Evolutionary conservation across 2,113 vertebrate genomes (phyloP), one percentile per base, ranked within the genome.

Genomic region (Sylvia atricapilla): DNA sequence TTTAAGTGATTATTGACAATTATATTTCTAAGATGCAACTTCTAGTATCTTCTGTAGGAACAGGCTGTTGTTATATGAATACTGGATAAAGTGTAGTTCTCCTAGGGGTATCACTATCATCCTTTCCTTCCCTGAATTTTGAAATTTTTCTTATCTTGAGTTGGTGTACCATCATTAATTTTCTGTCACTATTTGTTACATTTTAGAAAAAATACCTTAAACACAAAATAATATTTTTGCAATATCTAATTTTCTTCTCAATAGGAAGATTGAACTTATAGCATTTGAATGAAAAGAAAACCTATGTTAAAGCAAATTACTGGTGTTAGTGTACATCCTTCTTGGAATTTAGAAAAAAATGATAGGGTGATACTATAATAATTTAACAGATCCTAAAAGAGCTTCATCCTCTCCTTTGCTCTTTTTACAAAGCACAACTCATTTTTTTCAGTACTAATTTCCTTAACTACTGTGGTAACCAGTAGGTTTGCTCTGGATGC

Each of bases 391-490:
- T 58, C 49, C 19, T 58, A 20, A 60, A 72, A 91, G 43, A 83
- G 13, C 43, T 78, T 11, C 27, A 22, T 59, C 39, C 15, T 87
- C 6, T 69, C 19, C 52, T 77, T 86, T 86, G 33, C 39, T 90
- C 11, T 85, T 95, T 69, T 62, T 66, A 73, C 59, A 21, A 77
- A 73, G 43, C 21, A 39, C 15, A 55, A 6, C 18, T 93, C 9
- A 39, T 67, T 84, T 89, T 41, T 81, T 93, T 74, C 23, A 9
- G 19, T 76, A 31, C 18, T 90, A 43, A 92, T 95, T 90, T 74
- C 76, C 44, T 50, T 93, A 94, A 94, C 84, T 96, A 43, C 30
- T 86, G 47, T 74, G 76, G 64, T 90, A 81, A 81, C 23, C 46
- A 43, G n/a, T 59, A 70, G 77, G 79, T 93, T 90, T 93, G 68